Evolutionary conservation across 2,888 invertebrate genomes (phyloP).

Genomic region (Tenthredo notha): DNA sequence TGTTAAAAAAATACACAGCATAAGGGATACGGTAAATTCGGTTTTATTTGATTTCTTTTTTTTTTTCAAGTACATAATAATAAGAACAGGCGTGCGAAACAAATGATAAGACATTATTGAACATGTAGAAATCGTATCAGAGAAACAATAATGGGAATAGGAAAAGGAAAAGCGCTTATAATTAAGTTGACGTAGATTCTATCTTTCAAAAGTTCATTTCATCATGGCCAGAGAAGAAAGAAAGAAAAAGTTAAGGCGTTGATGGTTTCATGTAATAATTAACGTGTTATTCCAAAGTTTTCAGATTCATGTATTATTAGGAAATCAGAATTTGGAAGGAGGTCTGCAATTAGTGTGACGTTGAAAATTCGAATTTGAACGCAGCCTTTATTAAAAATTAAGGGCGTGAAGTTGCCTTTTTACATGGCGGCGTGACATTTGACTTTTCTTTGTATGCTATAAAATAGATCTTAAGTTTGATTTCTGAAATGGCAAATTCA

Average conservation of each 20-base stretch:
- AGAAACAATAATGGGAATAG: neutral
- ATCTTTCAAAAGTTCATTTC: neutral
- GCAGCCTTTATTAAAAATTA: conserved; percentile 54
- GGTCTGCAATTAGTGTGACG: conserved; percentile 1
- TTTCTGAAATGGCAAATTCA: neutral
- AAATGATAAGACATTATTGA: conserved; percentile 41
- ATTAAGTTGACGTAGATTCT: neutral
- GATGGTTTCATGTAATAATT: neutral
- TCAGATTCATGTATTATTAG: conserved; percentile 20
- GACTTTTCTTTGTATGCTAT: conserved; percentile 61
- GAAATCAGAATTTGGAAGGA: conserved; percentile 13
- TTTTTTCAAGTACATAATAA: neutral
- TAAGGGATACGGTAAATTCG: neutral
- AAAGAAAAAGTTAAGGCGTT: neutral
- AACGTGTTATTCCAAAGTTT: conserved; percentile 23
- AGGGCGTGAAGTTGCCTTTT: conserved; percentile 63
- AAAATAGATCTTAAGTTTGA: conserved; percentile 52
- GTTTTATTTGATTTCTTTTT: neutral
- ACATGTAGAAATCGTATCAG: neutral
- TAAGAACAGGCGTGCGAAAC: conserved; percentile 13
- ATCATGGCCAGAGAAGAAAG: neutral
- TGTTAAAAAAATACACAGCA: neutral
- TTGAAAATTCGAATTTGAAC: conserved; percentile 54
- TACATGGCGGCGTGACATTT: conserved; percentile 69
- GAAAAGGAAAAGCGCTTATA: neutral